phyloP scores from a whole-genome alignment of 2,888 invertebrate genomes.

The Euzetes globulus region DNA sequence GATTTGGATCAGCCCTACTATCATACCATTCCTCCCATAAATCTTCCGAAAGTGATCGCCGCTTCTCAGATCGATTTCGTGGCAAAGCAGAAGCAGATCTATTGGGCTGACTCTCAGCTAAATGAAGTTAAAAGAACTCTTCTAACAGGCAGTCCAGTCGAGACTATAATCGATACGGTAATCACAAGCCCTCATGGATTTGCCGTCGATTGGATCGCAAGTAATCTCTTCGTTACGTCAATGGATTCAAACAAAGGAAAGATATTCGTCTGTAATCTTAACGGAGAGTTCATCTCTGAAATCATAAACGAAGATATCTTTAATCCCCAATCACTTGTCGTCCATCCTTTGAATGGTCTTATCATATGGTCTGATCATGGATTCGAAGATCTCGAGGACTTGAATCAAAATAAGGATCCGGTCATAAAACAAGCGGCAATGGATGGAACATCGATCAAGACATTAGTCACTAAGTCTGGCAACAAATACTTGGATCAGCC shows the following conservation, averaged over 20 bases:
- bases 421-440: constrained; percentile 58
- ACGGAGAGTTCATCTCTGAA: constrained; percentile 51
- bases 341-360: constrained; percentile 57
- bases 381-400: constrained; percentile 40
- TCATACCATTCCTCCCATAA: constrained; percentile 73
- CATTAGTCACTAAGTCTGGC: constrained; percentile 44
- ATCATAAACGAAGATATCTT: constrained; percentile 36
- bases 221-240: constrained; percentile 64
- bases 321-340: constrained; percentile 56
- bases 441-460: constrained; percentile 55
- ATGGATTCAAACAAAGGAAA: constrained; percentile 50
- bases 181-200: constrained; percentile 60
- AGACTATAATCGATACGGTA: constrained; percentile 64
- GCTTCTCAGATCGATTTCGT: constrained; percentile 65
- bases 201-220: constrained; percentile 73
- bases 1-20: constrained; percentile 66
- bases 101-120: constrained; percentile 68
- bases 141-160: constrained; percentile 60
- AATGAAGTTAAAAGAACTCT: constrained; percentile 64
- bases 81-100: constrained; percentile 59
- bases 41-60: constrained; percentile 60
- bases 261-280: constrained; percentile 63
- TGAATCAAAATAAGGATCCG: constrained; percentile 40
- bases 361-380: constrained; percentile 56
- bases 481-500: constrained; percentile 44